phyloP scores from a whole-genome alignment of 2,797 vertebrate species.

The Acanthopagrus latus region DNA sequence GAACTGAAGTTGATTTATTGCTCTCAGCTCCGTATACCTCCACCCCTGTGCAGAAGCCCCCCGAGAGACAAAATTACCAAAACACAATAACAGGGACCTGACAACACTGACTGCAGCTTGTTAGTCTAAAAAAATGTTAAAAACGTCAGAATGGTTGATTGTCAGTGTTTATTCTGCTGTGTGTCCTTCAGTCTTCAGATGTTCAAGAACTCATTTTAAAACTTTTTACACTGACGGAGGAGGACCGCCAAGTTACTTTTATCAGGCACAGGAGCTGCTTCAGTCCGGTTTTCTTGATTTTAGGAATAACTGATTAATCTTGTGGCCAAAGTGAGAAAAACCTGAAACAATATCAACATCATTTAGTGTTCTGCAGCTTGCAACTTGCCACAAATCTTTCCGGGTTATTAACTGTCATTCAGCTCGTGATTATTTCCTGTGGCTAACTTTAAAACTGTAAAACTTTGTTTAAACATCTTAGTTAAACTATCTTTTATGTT shows the following conservation, averaged over 20 bases:
- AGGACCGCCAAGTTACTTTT: not conserved
- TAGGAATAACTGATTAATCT: no score
- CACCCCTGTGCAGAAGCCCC: not conserved
- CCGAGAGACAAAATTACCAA: not conserved
- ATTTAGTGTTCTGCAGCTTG: not conserved
- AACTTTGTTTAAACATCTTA: no score
- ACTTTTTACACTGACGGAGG: not conserved
- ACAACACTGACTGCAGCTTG: conserved; percentile 7
- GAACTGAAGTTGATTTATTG: conserved; percentile 29
- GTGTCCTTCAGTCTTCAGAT: not conserved
- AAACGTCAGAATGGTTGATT: not conserved
- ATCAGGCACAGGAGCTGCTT: not conserved
- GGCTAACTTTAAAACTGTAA: no score
- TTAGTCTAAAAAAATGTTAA: not conserved
- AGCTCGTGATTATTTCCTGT: not conserved
- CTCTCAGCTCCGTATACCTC: conserved; percentile 3
- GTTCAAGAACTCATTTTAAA: not conserved
- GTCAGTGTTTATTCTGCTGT: not conserved
- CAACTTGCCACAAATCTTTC: not conserved
- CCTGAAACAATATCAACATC: no score
- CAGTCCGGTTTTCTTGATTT: not conserved
- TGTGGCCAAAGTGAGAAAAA: no score
- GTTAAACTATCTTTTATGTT: not conserved
- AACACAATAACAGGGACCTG: not conserved
- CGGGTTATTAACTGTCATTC: not conserved